Evolutionary conservation across 2,888 invertebrate species (phyloP), one percentile per base, ranked within the genome.

Genomic region (Crossocerus cetratus): DNA sequence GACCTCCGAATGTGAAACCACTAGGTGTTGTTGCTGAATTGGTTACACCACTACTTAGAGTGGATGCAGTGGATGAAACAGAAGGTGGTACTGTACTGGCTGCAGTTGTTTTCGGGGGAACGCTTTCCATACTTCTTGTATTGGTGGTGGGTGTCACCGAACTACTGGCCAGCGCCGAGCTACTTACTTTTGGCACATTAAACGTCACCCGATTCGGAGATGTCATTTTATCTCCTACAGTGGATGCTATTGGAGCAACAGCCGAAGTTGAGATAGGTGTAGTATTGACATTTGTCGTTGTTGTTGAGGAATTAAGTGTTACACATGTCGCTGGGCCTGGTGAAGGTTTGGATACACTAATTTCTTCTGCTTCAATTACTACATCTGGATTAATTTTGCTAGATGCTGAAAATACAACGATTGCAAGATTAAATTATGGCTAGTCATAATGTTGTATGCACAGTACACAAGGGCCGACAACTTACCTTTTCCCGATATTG

Each of bases 401-500:
- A 2, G 86, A 68, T 20, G 82, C 84, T 85, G 77, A 66, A 74
- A 82, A 71, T 56, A 54, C 2, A 63, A 56, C 42, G 2, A 8
- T 60, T 11, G 18, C 14, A 4, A 44, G 1, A 5, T 32, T 8
- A 32, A 4, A 32, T 4, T 4, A 32, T 32, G 32, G 11, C 5
- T 32, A 8, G 32, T 11, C 11, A 32, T 5, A 11, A 32, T 32
- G 5, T 32, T 32, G 8, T 0, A 23, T 1, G 14, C 11, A 0
- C 11, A 16, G 11, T 4, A 2, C 1, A 3, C 4, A 44, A 3
- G 14, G 22, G 22, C 2, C 14, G 3, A 13, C 22, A 44, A 64
- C 80, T 85, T 78, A 88, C 88, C 81, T 85, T 89, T 89, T 2
- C 90, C 90, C 18, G 89, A 89, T 77, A 90, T 89, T 2, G 90